Evolutionary conservation across 2,888 invertebrate species (phyloP).

Genomic region (Dryadula phaetusa): DNA sequence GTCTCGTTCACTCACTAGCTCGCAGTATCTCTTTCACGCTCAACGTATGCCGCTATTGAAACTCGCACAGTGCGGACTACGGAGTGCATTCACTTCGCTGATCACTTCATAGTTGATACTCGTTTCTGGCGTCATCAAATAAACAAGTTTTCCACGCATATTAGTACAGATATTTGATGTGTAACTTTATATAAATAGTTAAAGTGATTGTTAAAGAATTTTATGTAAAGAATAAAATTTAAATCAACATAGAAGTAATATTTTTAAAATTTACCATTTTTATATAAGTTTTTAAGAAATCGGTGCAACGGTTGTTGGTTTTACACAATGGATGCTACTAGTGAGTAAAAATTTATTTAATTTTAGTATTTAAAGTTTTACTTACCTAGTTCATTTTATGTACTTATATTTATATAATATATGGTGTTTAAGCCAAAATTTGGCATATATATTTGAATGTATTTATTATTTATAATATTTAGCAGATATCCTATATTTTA

Average conservation of each 20-base stretch:
- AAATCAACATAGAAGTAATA: background rate
- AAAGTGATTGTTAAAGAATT: background rate
- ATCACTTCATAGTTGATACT: conserved; percentile 42
- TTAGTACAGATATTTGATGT: conserved; percentile 23
- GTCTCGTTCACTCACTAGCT: conserved; percentile 39
- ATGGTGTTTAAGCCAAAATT: background rate
- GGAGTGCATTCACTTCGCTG: conserved; percentile 71
- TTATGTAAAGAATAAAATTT: background rate
- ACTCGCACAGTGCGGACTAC: conserved; percentile 43
- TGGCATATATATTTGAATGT: background rate
- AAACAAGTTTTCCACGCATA: conserved; percentile 52
- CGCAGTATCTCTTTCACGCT: conserved; percentile 26
- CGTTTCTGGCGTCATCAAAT: conserved; percentile 62
- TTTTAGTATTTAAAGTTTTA: background rate
- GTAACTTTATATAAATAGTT: conserved; percentile 9
- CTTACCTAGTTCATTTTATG: background rate
- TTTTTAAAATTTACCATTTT: background rate
- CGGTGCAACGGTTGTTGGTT: conserved; percentile 71
- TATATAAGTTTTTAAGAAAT: conserved; percentile 48
- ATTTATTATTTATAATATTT: background rate
- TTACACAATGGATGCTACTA: conserved; percentile 80
- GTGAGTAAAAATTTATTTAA: conserved; percentile 64
- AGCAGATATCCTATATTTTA: background rate
- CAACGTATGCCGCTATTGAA: conserved; percentile 40
- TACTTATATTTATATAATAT: background rate